Base-by-base conservation (phyloP, 2,888 invertebrate species). In the Cephus sareptanus region DNA sequence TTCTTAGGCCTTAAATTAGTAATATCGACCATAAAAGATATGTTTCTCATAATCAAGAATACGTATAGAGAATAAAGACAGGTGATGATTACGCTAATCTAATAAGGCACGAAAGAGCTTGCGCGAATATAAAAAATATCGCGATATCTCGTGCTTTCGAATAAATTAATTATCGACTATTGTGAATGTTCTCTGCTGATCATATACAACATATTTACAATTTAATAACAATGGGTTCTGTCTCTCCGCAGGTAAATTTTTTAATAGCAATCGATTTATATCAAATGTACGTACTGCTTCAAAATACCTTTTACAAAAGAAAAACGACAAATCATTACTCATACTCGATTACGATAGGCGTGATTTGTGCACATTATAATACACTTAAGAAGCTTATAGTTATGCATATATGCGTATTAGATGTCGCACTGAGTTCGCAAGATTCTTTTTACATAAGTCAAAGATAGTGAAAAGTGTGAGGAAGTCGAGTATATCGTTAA, bases 221-320 rank as follows among this genome's bases (percentile, higher is more conserved):
- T 23, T 56, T 56, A 56, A 56, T 56, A 56, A 56, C 23, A 23
- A 56, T 23, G 9, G 23, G 9, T 2, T 9, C 56, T 79, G 76
- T 69, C 74, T 81, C 74, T 79, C 82, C 75, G 81, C 81, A 82
- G 77, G 76, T 83, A 79, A 78, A 71, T 83, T 82, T 82, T 81
- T 56, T 23, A 56, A 56, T 23, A 56, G 9, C 79, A 83, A 82
- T 82, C 76, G 73, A 83, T 77, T 74, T 71, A 83, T 83, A 82
- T 82, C 80, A 80, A 83, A 81, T 82, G 79, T 83, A 82, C 79
- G 83, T 80, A 80, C 75, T 77, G 75, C 74, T 81, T 78, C 80
- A 82, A 85, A 85, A 87, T 84, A 82, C 81, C 23, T 81, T 79
- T 74, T 83, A 82, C 81, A 83, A 86, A 85, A 85, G 84, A 85